phyloP scores from a whole-genome alignment of 2,888 invertebrate species.

The Metallyticus violacea region DNA sequence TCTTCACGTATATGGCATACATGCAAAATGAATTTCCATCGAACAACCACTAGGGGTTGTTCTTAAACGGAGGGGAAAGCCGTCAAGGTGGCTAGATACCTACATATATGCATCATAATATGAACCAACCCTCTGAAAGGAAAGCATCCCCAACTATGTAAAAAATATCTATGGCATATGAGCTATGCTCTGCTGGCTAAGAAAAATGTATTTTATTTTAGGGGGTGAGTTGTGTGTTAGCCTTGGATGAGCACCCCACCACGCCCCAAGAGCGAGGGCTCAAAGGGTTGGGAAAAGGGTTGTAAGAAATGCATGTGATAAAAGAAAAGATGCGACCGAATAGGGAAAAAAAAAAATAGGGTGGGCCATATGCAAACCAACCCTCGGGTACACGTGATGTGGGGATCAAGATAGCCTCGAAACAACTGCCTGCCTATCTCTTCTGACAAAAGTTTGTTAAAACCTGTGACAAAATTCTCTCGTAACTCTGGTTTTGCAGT shows the following conservation, averaged over 20 bases:
- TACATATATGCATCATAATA: conserved; percentile 27
- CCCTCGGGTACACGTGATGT: neutral
- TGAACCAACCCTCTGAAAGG: neutral
- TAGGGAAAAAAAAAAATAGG: neutral
- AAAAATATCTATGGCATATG: conserved; percentile 40
- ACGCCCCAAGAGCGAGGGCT: neutral
- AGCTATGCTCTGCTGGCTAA: conserved; percentile 52
- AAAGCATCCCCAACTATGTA: neutral
- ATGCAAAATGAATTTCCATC: conserved; percentile 12
- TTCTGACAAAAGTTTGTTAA: too few relatives aligned
- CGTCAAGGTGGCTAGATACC: neutral
- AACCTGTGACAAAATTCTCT: too few relatives aligned
- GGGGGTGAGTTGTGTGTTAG: neutral
- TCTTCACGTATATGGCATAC: neutral
- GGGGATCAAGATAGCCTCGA: neutral
- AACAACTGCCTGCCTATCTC: neutral
- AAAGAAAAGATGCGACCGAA: neutral
- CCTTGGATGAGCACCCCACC: neutral
- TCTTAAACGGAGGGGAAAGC: neutral
- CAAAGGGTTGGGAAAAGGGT: neutral
- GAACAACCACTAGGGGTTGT: neutral
- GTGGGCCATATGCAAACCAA: neutral
- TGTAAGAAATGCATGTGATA: neutral
- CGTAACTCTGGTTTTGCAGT: too few relatives aligned
- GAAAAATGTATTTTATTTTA: conserved; percentile 50